A percentile compares a stretch with the other conserved stretches of the same genome.
Evolutionary conservation across 2,888 invertebrate species (phyloP).

Genomic region (Tachina lurida): DNA sequence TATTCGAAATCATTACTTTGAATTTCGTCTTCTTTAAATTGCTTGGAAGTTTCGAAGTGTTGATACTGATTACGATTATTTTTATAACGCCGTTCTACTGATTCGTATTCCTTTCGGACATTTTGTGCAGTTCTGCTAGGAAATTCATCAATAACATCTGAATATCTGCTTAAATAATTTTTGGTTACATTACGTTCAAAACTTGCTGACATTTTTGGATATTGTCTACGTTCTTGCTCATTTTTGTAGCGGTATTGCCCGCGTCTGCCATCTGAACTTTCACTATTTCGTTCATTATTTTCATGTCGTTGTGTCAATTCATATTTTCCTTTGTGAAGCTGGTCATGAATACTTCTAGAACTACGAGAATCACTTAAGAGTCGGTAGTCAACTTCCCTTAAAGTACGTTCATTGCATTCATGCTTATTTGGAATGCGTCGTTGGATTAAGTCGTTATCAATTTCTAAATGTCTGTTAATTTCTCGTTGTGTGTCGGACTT

Average conservation of each 20-base stretch:
- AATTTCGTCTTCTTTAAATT: not conserved
- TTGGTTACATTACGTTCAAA: not conserved
- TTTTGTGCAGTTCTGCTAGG: not conserved
- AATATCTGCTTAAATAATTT: not conserved
- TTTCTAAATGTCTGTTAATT: not conserved
- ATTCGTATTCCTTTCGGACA: conserved; percentile 4
- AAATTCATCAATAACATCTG: not conserved
- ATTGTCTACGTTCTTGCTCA: not conserved
- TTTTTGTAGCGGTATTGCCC: not conserved
- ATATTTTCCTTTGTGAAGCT: not conserved
- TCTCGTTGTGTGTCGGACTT: not conserved
- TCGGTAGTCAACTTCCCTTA: too few species aligned
- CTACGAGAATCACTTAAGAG: not conserved
- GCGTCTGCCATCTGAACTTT: not conserved
- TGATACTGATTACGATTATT: conserved; percentile 2
- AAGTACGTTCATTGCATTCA: conserved; percentile 6
- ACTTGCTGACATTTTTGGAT: not conserved
- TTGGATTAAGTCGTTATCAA: not conserved
- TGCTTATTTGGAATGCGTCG: not conserved
- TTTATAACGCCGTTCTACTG: not conserved
- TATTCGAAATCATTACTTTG: not conserved
- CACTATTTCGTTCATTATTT: not conserved
- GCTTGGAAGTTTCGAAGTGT: not conserved
- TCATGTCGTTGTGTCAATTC: not conserved
- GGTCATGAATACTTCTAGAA: not conserved